Evolutionary conservation across 2,888 invertebrate genomes (phyloP), one percentile per base, ranked within the genome.

Genomic region (Phyto melanocephala): DNA sequence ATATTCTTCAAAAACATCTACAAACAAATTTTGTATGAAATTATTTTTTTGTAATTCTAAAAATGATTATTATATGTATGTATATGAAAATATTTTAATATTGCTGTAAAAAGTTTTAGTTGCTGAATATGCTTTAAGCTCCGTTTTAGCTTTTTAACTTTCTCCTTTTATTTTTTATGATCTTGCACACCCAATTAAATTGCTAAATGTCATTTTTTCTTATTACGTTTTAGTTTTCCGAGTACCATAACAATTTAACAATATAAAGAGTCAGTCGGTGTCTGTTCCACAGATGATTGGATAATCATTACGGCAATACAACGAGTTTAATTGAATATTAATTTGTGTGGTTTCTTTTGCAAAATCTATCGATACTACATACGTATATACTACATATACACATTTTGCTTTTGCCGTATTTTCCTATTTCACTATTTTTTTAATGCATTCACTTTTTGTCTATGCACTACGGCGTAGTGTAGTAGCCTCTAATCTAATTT

Each of bases 361-460:
- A 4, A 60, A 42, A 60, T 20, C 45, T 52, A 13, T 13, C 33
- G 5, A 58, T 37, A 22, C 58, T 45, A 28, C 28, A 28, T 33
- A 20, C 35, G n/a, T 3, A 11, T 20, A 35, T n/a, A 35, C 28
- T n/a, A n/a, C 2, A 17, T 1, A 7, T 45, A 45, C 45, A 17
- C 6, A 17, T 45, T 6, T 45, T 40, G 40, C 33, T 40, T n/a
- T 42, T 42, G 1, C 13, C n/a, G 40, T 45, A 45, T 17, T 17
- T 17, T 8, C 17, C n/a, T 7, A 45, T 40, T 40, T n/a, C n/a
- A n/a, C n/a, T n/a, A n/a, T n/a, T n/a, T n/a, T n/a, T n/a, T n/a
- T 87, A 87, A 89, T 89, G 90, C 86, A 89, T 87, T 86, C 88
- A 86, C 86, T 87, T 87, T 86, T 86, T 85, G 87, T 86, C 77